Evolutionary conservation across 2,797 vertebrate species (phyloP).

Genomic region (Malurus leucopterus): DNA sequence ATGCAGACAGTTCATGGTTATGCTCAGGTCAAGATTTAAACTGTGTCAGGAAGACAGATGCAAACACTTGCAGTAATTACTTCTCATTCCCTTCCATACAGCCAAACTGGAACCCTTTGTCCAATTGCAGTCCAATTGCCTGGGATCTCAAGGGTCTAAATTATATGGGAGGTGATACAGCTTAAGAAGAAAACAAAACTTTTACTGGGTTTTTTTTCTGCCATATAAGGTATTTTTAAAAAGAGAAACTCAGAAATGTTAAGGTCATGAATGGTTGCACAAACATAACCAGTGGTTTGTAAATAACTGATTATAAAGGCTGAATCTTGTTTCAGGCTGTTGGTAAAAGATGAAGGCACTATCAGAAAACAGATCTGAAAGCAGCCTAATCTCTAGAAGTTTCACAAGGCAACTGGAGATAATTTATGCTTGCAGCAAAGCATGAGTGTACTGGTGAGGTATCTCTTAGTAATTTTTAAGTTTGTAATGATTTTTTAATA

Average conservation of each 20-base stretch:
- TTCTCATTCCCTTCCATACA: neutral
- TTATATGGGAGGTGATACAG: neutral
- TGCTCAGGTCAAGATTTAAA: neutral
- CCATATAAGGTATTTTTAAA: neutral
- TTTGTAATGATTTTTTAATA: conserved; percentile 59
- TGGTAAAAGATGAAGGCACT: conserved; percentile 1
- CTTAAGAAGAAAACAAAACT: neutral
- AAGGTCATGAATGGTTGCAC: neutral
- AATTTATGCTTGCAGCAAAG: conserved; percentile 31
- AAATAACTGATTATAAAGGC: conserved; percentile 15
- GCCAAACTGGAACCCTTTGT: neutral
- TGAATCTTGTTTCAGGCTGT: conserved; percentile 31
- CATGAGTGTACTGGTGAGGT: neutral
- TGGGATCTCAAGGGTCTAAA: neutral
- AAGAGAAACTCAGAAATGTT: neutral
- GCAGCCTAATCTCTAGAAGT: neutral
- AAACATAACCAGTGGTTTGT: neutral
- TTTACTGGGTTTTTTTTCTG: neutral
- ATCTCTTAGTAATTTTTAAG: conserved; percentile 27
- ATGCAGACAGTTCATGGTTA: neutral
- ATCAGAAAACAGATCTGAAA: conserved; percentile 40
- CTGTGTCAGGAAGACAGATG: neutral
- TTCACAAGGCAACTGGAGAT: neutral
- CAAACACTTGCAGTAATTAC: neutral
- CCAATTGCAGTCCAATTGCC: neutral